Evolutionary conservation across 2,113 vertebrate species (phyloP), one percentile per base, ranked within the genome.

Genomic region (Chaetodon auriga): DNA sequence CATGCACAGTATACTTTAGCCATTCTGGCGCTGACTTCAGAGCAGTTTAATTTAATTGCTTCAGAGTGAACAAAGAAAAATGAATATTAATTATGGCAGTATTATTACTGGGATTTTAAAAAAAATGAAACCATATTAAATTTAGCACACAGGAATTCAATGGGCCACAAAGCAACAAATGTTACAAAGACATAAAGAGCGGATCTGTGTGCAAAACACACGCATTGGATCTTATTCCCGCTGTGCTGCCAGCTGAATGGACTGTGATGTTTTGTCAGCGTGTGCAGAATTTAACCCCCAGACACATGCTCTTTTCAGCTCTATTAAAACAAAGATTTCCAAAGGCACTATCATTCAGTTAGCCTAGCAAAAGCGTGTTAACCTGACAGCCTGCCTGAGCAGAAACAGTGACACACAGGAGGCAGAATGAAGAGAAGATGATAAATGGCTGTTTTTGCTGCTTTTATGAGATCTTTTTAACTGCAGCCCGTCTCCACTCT

Each of bases 281-380:
- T 4, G 13, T 64, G 63, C 45, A 77, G 74, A 57, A 68, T 48
- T 61, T 30, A 75, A 76, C 68, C 58, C 54, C 30, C 19, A 51
- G 45, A 82, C 45, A 76, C 13, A 16, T 46, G 35, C 14, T 41
- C 45, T 54, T 53, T 58, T 62, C 72, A 49, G 45, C 68, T 58
- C n/a, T 25, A 60, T 79, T 85, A 54, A 60, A 90, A 89, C 15
- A 35, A 64, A 54, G 25, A 66, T 85, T 71, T 85, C 61, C 81
- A 76, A 35, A 58, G 64, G 46, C 36, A 7, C 5, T 43, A 57
- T 19, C 63, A 30, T 10, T 1, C 60, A 72, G 57, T 25, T 19
- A 6, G 75, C 7, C 51, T 2, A 35, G 53, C 49, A 69, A 62
- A 58, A 19, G 15, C 71, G 35, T 10, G 3, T 57, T 82, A 71